These are phyloP conservation scores for Tachysurus fulvidraco DNA, from an alignment of 2,113 vertebrate species.

Conservation along the genomic window DNA sequence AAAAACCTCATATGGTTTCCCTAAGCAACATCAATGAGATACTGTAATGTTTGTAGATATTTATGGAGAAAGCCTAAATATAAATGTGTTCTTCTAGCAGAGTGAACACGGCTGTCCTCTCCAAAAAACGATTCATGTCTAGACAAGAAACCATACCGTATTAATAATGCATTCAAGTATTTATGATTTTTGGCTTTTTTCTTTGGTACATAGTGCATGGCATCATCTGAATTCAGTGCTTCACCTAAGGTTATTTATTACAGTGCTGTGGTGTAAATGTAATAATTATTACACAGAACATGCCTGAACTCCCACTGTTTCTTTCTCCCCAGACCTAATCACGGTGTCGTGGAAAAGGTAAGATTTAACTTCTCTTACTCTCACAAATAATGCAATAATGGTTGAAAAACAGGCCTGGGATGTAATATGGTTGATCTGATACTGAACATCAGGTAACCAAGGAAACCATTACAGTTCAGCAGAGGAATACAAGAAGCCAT, in stretches of 20 bases:
- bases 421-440: conserved; percentile 69
- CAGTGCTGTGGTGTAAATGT: neutral
- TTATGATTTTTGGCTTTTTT: neutral
- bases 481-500: neutral
- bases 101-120: neutral
- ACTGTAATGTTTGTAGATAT: neutral
- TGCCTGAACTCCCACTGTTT: conserved; percentile 43
- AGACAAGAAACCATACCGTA: conserved; percentile 23
- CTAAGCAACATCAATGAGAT: neutral
- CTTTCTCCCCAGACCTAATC: conserved; percentile 75
- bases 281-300: neutral
- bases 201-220: neutral
- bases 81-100: neutral
- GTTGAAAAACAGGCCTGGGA: neutral
- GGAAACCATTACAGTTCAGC: neutral
- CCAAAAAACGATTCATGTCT: neutral
- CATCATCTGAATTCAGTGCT: neutral
- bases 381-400: conserved; percentile 11
- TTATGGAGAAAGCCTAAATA: neutral
- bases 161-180: conserved; percentile 17
- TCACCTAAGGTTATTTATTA: neutral
- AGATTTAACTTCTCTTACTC: conserved; percentile 54
- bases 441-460: conserved; percentile 38
- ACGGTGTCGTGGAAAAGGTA: conserved; percentile 77
- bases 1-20: neutral